phyloP scores from a whole-genome alignment of 2,888 invertebrate species.

The Drosophila leonis region DNA sequence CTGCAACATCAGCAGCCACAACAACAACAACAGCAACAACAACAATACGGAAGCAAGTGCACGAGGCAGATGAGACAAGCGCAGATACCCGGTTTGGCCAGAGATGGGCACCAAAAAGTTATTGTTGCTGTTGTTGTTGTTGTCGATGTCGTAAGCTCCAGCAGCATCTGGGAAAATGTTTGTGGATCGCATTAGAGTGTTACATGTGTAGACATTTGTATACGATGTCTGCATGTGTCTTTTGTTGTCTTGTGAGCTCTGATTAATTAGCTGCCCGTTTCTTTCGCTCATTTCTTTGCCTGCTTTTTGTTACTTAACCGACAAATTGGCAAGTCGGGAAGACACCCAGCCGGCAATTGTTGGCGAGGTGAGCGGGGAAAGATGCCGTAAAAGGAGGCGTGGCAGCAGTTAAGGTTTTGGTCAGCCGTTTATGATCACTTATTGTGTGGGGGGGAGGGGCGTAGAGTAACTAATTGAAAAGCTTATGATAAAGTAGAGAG shows the following conservation, averaged over 20 bases:
- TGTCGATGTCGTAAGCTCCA: conserved; percentile 49
- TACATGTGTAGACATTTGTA: conserved; percentile 14
- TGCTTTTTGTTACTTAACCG: conserved; percentile 14
- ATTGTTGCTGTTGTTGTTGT: background rate
- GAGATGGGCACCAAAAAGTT: conserved; percentile 6
- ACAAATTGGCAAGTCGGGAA: conserved; percentile 45
- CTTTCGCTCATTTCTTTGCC: background rate
- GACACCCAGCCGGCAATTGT: conserved; percentile 32
- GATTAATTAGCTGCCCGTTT: conserved; percentile 53
- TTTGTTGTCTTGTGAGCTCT: conserved; percentile 36
- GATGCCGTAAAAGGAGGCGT: background rate
- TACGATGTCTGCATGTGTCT: conserved; percentile 15
- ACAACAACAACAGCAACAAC: conserved; percentile 9
- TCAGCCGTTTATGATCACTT: conserved; percentile 35
- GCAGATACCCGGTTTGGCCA: conserved; percentile 13
- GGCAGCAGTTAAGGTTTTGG: conserved; percentile 2
- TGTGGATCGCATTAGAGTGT: conserved; percentile 22
- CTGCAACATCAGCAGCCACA: conserved; percentile 15
- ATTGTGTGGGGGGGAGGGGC: conserved; percentile 3
- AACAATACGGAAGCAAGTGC: conserved; percentile 50
- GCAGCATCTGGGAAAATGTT: conserved; percentile 54
- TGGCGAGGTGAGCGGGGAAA: background rate
- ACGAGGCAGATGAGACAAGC: conserved; percentile 33
- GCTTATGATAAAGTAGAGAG: background rate
- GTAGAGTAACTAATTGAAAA: background rate